A percentile compares a stretch with the other conserved stretches of the same genome.
Evolutionary conservation across 2,888 invertebrate genomes (phyloP).

Genomic region (Nomada ruficornis): DNA sequence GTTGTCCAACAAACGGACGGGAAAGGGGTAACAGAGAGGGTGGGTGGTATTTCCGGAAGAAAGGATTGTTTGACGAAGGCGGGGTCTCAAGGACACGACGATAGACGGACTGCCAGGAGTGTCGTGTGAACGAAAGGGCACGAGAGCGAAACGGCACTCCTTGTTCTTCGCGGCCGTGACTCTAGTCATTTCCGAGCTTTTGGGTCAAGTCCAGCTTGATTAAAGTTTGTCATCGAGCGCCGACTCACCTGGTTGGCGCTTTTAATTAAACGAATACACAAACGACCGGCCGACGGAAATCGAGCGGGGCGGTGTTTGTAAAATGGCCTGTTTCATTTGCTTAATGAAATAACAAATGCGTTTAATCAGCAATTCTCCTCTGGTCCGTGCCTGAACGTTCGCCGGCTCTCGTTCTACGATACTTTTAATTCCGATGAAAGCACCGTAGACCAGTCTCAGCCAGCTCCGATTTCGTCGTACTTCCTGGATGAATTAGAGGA

Average conservation of each 20-base stretch:
- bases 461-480: neutral
- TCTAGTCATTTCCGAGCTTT: constrained; percentile 45
- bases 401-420: neutral
- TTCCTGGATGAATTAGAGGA: neutral
- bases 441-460: neutral
- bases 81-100: constrained; percentile 47
- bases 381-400: neutral
- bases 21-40: neutral
- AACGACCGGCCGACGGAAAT: neutral
- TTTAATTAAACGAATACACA: constrained; percentile 46
- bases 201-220: constrained; percentile 64
- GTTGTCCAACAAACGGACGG: constrained; percentile 31
- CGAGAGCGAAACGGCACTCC: constrained; percentile 58
- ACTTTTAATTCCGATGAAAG: constrained; percentile 1
- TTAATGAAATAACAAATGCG: constrained; percentile 38
- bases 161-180: constrained; percentile 49
- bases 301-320: neutral
- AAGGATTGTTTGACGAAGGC: constrained; percentile 9
- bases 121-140: constrained; percentile 58
- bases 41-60: constrained; percentile 11
- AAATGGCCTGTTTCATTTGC: constrained; percentile 30
- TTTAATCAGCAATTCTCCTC: neutral
- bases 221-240: constrained; percentile 45
- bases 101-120: neutral
- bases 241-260: neutral